These are phyloP conservation scores for Encarsia formosa DNA, from an alignment of 2,888 invertebrate genomes.

Conservation along the genomic window DNA sequence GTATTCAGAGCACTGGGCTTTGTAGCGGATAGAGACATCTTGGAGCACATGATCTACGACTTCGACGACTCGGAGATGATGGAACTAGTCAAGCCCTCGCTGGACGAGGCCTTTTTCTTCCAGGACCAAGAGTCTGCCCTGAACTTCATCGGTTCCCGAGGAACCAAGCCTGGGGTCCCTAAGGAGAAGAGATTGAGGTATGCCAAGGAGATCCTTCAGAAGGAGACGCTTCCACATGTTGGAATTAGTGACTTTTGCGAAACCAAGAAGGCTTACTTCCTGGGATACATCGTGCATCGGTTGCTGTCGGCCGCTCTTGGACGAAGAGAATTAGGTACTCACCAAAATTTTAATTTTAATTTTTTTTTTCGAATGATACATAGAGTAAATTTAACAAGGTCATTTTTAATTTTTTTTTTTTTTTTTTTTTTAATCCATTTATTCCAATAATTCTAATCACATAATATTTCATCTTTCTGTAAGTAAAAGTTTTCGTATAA, in stretches of 20 bases:
- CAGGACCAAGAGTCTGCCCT: constrained; percentile 98
- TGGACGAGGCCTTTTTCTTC: constrained; percentile 99
- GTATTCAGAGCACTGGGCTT: constrained; percentile 98
- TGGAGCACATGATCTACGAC: constrained; percentile 99
- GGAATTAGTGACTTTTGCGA: constrained; percentile 99
- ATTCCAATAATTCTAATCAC: too few relatives aligned
- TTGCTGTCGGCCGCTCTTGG: constrained; percentile 89
- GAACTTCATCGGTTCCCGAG: constrained; percentile 97
- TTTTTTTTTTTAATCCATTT: too few relatives aligned
- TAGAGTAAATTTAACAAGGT: too few relatives aligned
- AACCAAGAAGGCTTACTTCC: constrained; percentile 98
- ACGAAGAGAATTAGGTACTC: constrained; percentile 81
- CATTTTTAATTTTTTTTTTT: too few relatives aligned
- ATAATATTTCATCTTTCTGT: too few relatives aligned
- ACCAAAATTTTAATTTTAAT: too few relatives aligned
- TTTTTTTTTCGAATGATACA: too few relatives aligned
- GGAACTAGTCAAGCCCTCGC: constrained; percentile 99
- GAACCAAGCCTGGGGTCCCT: constrained; percentile 95
- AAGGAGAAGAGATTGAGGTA: constrained; percentile 99
- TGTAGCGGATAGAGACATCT: constrained; percentile 97
- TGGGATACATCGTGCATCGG: constrained; percentile 99
- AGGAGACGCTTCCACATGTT: constrained; percentile 99
- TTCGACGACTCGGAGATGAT: constrained; percentile 99
- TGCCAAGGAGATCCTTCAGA: constrained; percentile 97
- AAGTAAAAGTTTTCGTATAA: too few relatives aligned